These are phyloP conservation scores for Drosophila bifasciata DNA, from an alignment of 1,140 invertebrate species.

Conservation along the genomic window DNA sequence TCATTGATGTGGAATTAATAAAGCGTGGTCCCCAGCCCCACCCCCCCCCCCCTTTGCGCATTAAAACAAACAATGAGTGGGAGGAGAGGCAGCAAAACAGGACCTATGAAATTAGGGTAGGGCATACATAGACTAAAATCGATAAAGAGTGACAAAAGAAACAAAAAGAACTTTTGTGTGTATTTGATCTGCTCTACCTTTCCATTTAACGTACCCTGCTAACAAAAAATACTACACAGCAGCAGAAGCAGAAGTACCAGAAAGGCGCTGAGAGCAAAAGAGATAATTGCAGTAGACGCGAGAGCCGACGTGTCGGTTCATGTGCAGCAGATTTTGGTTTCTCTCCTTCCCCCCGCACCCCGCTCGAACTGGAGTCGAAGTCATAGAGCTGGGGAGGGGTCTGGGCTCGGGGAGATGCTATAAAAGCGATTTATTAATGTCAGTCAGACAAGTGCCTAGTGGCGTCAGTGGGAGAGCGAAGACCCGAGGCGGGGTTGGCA, in stretches of 20 bases:
- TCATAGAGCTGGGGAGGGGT: not conserved
- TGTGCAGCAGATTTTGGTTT: constrained; percentile 55
- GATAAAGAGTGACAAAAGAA: constrained; percentile 10
- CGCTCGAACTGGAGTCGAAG: constrained; percentile 19
- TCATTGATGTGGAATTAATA: constrained; percentile 78
- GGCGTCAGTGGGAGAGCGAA: constrained; percentile 50
- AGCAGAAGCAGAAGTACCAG: too few relatives aligned
- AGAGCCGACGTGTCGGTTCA: constrained; percentile 30
- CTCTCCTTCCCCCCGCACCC: constrained; percentile 20
- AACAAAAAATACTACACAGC: too few relatives aligned
- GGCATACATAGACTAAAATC: not conserved
- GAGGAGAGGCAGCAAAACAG: constrained; percentile 6
- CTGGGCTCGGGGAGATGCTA: constrained; percentile 41
- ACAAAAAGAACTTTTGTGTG: not conserved
- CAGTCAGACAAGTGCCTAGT: constrained; percentile 77
- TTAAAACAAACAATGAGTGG: constrained; percentile 58
- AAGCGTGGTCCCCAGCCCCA: constrained; percentile 52
- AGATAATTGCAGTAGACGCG: constrained; percentile 39
- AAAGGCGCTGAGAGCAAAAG: not conserved
- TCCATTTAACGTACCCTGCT: too few relatives aligned
- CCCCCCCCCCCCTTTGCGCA: not conserved
- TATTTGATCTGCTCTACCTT: too few relatives aligned
- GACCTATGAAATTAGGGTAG: not conserved
- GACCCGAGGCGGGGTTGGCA: not conserved
- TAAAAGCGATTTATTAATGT: constrained; percentile 82